Evolutionary conservation across 1,140 invertebrate species (phyloP).

Genomic region (Lepeophtheirus salmonis): DNA sequence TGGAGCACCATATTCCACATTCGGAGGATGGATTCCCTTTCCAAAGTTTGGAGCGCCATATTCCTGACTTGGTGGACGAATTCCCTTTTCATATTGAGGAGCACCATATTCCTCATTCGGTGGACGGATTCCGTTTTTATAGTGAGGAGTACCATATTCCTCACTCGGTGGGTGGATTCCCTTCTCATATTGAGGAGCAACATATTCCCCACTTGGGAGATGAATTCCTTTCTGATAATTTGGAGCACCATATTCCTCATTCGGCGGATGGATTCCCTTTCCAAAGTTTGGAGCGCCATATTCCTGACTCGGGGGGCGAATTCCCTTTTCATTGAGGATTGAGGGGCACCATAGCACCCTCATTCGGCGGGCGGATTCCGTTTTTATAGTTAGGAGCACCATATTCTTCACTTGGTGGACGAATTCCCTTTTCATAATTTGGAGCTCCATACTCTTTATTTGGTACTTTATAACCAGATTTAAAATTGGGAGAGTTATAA

Average conservation of each 20-base stretch:
- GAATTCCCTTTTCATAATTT: background rate
- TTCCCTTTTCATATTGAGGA: background rate
- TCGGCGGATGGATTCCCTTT: background rate
- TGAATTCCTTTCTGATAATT: background rate
- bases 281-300: background rate
- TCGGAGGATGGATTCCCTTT: background rate
- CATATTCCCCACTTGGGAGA: background rate
- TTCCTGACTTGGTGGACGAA: background rate
- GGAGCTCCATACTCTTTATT: background rate
- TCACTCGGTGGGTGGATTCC: background rate
- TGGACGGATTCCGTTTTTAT: background rate
- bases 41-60: background rate
- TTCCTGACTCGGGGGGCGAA: background rate
- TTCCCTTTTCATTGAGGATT: background rate
- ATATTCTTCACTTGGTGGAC: background rate
- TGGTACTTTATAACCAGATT: background rate
- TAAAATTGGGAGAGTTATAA: background rate
- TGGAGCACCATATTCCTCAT: background rate
- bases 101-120: background rate
- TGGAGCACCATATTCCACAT: background rate
- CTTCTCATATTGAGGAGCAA: background rate
- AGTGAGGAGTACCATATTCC: background rate
- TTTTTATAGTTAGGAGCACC: background rate
- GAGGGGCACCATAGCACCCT: background rate
- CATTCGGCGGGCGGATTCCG: background rate